A percentile compares a stretch with the other conserved stretches of the same genome.
Conservation (phyloP, 2,888 invertebrate species). For the Choristoneura rosaceana region DNA sequence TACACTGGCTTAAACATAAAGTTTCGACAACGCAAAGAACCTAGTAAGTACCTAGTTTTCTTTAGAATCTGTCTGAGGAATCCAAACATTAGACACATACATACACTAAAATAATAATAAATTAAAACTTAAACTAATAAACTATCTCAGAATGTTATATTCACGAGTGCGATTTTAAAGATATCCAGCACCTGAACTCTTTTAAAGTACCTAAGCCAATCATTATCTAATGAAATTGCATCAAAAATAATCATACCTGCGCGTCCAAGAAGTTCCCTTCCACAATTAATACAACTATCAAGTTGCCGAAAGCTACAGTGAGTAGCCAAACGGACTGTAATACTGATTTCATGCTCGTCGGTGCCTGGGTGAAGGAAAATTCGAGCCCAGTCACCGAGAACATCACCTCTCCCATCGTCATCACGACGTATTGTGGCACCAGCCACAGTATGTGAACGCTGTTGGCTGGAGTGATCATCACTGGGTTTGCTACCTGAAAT, state of each 20-base stretch:
- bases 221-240: constrained; percentile 28
- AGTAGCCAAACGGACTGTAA: constrained; percentile 96
- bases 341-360: constrained; percentile 96
- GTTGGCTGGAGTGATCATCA: constrained; percentile 88
- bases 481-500: constrained; percentile 63
- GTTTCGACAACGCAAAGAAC: too few species aligned
- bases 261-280: constrained; percentile 90
- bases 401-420: constrained; percentile 97
- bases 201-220: too few species aligned
- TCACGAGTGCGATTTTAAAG: too few species aligned
- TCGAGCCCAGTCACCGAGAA: constrained; percentile 98
- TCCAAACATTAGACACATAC: too few species aligned
- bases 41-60: too few species aligned
- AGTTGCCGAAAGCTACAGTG: constrained; percentile 96
- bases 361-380: constrained; percentile 98
- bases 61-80: too few species aligned
- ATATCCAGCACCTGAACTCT: too few species aligned
- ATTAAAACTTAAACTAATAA: too few species aligned
- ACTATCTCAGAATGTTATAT: too few species aligned
- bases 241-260: constrained; percentile 84
- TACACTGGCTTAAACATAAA: too few species aligned
- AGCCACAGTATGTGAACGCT: constrained; percentile 93
- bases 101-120: too few species aligned
- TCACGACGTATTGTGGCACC: constrained; percentile 96
- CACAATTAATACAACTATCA: constrained; percentile 96